Evolutionary conservation across 2,797 vertebrate genomes (phyloP).

Genomic region (Cossypha heuglini): DNA sequence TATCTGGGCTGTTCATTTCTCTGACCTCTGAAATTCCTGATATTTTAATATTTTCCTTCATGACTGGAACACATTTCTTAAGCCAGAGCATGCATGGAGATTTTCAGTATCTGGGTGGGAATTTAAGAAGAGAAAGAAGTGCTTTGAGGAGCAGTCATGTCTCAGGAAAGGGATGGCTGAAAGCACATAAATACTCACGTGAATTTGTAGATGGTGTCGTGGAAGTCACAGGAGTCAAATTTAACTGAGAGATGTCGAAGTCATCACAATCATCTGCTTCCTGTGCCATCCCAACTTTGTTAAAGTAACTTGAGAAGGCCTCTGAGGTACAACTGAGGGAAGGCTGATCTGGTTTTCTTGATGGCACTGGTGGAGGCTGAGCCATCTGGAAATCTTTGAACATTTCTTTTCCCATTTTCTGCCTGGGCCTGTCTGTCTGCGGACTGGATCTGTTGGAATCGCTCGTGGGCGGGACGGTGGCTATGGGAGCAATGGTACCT

Average conservation of each 20-base stretch:
- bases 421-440: constrained; percentile 84
- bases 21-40: background rate
- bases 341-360: constrained; percentile 89
- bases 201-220: constrained; percentile 98
- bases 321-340: constrained; percentile 91
- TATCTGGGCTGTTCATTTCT: background rate
- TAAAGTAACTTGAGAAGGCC: constrained; percentile 96
- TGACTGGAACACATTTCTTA: background rate
- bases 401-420: constrained; percentile 91
- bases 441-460: constrained; percentile 90
- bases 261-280: constrained; percentile 98
- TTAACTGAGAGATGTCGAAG: constrained; percentile 99
- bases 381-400: constrained; percentile 97
- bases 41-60: background rate
- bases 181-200: constrained; percentile 80
- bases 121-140: background rate
- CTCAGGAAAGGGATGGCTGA: background rate
- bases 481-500: constrained; percentile 87
- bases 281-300: constrained; percentile 94
- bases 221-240: constrained; percentile 97
- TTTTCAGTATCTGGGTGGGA: background rate
- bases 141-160: background rate
- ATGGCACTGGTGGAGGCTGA: constrained; percentile 91
- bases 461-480: constrained; percentile 83
- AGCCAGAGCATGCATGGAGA: background rate